A percentile compares a stretch with the other conserved stretches of the same genome.
phyloP scores from a whole-genome alignment of 2,888 invertebrate genomes.

The Galerucella pusilla region DNA sequence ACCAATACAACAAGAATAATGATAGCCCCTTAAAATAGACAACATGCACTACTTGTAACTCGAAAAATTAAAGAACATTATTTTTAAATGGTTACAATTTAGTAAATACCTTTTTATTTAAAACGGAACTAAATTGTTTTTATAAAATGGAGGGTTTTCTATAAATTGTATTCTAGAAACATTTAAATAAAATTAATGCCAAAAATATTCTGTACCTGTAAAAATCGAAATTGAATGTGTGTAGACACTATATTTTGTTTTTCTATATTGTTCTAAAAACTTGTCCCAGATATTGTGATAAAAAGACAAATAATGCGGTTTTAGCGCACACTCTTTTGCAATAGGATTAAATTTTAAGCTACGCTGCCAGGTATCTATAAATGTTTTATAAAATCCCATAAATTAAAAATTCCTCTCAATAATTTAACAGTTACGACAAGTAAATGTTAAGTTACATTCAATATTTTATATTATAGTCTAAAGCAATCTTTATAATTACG shows the following conservation, averaged over 20 bases:
- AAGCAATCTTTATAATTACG: too few species aligned
- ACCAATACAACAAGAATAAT: neutral
- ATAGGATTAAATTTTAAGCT: conserved; percentile 15
- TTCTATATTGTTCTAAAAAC: neutral
- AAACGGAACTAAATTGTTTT: too few species aligned
- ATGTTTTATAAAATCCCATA: neutral
- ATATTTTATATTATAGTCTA: too few species aligned
- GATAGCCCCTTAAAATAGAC: neutral
- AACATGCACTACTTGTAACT: neutral
- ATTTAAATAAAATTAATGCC: too few species aligned
- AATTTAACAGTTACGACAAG: neutral
- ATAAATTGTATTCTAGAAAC: too few species aligned
- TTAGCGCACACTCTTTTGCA: conserved; percentile 38
- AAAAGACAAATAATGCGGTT: conserved; percentile 13
- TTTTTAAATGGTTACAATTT: too few species aligned
- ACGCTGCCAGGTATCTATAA: conserved; percentile 10
- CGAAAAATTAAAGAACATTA: neutral
- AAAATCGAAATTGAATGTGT: too few species aligned
- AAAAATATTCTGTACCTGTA: too few species aligned
- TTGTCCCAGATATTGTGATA: conserved; percentile 8
- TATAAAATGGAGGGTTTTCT: too few species aligned
- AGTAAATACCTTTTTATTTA: too few species aligned
- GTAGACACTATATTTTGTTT: too few species aligned
- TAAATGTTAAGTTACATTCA: too few species aligned
- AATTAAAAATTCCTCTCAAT: neutral